Percentiles rank a stretch among this genome's conserved stretches.
Evolutionary conservation across 2,797 vertebrate species (phyloP).

Genomic region (Urophycis tenuis): DNA sequence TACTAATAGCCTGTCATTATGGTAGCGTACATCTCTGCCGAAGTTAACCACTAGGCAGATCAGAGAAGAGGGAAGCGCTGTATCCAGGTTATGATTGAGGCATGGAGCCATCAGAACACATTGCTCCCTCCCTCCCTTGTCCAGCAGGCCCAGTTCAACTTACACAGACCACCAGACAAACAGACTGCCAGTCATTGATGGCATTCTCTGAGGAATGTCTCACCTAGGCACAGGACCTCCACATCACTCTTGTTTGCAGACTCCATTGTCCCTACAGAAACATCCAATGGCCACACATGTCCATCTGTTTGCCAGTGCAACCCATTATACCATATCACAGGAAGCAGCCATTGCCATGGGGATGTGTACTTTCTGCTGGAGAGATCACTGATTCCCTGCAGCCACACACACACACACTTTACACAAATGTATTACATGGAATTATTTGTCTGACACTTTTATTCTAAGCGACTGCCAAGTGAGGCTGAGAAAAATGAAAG

Average conservation of each 20-base stretch:
- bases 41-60: background rate
- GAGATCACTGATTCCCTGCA: constrained; percentile 41
- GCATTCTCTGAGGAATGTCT: background rate
- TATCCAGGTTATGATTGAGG: background rate
- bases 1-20: background rate
- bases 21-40: background rate
- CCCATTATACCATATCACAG: constrained; percentile 8
- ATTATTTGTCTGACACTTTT: background rate
- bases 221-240: background rate
- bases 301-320: constrained; percentile 5
- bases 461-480: background rate
- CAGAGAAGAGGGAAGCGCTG: background rate
- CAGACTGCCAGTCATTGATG: background rate
- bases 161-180: background rate
- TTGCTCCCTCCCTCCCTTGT: no score
- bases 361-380: constrained; percentile 47
- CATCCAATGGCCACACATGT: background rate
- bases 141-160: no score
- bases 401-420: constrained; percentile 21
- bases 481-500: background rate
- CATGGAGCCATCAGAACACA: background rate
- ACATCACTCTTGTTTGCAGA: background rate
- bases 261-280: background rate
- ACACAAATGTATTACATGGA: background rate
- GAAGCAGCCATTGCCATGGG: constrained; percentile 31